phyloP scores from a whole-genome alignment of 2,888 invertebrate genomes.

The Trachelus iudaicus region DNA sequence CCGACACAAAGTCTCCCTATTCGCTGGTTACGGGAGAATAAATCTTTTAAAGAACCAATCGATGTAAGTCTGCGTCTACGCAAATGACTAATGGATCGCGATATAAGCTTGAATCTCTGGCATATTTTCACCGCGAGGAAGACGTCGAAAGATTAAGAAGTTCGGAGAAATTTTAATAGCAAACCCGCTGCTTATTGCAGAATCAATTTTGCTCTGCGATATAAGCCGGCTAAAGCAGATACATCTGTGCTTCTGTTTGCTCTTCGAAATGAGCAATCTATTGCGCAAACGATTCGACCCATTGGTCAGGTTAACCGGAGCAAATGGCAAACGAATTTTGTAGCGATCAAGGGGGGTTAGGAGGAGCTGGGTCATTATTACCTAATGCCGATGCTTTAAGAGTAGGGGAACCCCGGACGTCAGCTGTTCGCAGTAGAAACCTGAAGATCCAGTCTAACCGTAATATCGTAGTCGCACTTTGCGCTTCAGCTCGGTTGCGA shows the following conservation, averaged over 20 bases:
- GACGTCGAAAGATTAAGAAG: no score
- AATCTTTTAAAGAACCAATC: not conserved
- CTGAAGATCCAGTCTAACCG: not conserved
- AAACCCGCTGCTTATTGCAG: not conserved
- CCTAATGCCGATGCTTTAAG: not conserved
- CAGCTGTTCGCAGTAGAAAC: not conserved
- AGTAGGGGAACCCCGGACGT: not conserved
- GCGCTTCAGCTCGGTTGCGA: constrained; percentile 8
- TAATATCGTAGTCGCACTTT: not conserved
- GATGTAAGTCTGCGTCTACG: not conserved
- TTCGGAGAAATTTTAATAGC: not conserved
- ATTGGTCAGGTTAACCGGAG: not conserved
- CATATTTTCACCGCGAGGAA: no score
- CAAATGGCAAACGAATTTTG: not conserved
- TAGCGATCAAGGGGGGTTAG: not conserved
- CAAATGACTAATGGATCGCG: not conserved
- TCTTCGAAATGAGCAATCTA: not conserved
- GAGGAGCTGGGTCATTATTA: not conserved
- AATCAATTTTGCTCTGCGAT: not conserved
- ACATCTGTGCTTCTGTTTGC: not conserved
- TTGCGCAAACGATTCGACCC: not conserved
- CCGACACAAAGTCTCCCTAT: not conserved
- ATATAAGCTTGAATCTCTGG: not conserved
- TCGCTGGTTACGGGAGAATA: not conserved
- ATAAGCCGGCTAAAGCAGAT: no score